Base-by-base conservation (phyloP, 2,113 vertebrate species). In the Pollachius pollachius region DNA sequence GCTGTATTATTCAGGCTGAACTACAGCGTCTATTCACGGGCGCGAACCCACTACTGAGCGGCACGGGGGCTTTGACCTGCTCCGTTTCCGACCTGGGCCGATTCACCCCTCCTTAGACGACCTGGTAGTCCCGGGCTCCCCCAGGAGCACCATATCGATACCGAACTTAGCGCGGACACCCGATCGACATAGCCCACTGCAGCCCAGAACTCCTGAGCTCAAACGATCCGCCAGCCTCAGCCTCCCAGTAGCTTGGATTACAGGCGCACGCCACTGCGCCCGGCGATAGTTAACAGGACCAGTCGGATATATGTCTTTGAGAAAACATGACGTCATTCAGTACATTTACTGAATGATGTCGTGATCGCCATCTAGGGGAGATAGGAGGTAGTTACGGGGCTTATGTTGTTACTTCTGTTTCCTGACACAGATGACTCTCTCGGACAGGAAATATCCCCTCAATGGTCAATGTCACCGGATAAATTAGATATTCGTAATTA, bases 31-130 rank as follows among this genome's bases (percentile, higher is more conserved):
- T 87, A 84, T 85, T 92, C 92, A 91, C 92, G 87, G 92, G 89
- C 85, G 86, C 90, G 15, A 71, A 89, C 90, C 91, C 88, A 65
- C 92, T 89, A 90, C 92, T 54, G 92, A 92, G 13, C 84, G n/a
- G 71, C 90, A 92, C 74, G 83, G 91, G 89, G 90, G 92, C 75
- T 93, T 93, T 93, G 90, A 90, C 92, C 91, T 92, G 92, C 92
- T 93, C 91, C 90, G 73, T 90, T 75, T 82, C 83, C 73, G 72
- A 65, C 74, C 87, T 69, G 71, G 82, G 81, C 91, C 71, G 62
- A 85, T 84, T 90, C 89, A 89, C 89, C 67, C 56, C 67, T 68
- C 56, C 54, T 58, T 34, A 37, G 56, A 19, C 56, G 56, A 68
- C 67, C 67, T 68, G 67, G 67, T 60, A 25, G 56, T 68, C 67